Conservation (phyloP, 2,888 invertebrate species). For the Deroplatys truncata region DNA sequence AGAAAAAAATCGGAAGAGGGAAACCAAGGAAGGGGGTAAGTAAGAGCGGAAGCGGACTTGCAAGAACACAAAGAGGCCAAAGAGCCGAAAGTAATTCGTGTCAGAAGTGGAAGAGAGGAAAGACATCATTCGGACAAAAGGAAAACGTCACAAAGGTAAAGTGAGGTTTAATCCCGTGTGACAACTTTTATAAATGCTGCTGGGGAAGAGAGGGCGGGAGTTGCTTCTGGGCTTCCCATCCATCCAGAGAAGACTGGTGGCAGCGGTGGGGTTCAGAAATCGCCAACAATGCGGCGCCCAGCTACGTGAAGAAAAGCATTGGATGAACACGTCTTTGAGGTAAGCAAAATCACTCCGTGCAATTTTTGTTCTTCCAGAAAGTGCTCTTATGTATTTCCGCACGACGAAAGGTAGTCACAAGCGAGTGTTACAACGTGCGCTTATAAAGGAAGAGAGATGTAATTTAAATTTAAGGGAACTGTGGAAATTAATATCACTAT, state of each 20-base stretch:
- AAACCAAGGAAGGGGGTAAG: background rate
- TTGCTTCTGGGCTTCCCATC: background rate
- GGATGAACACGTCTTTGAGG: background rate
- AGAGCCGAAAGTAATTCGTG: constrained; percentile 25
- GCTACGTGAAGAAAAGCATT: background rate
- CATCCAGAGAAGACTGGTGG: background rate
- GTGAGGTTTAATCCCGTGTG: constrained; percentile 18
- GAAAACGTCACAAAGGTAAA: constrained; percentile 17
- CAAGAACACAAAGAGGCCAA: constrained; percentile 22
- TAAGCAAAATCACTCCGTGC: background rate
- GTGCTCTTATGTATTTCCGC: no score
- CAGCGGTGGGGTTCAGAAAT: background rate
- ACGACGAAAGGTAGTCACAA: no score
- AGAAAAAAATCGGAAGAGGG: background rate
- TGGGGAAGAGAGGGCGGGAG: background rate
- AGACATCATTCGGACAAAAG: constrained; percentile 19
- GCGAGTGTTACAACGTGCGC: no score
- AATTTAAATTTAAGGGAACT: no score
- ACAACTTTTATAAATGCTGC: constrained; percentile 17
- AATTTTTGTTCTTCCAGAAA: background rate
- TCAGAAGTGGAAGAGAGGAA: constrained; percentile 9
- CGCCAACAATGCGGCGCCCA: background rate
- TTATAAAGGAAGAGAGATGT: no score
- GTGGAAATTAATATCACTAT: no score
- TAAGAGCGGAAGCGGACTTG: background rate